A percentile compares a stretch with the other conserved stretches of the same genome.
Evolutionary conservation across 2,888 invertebrate genomes (phyloP).

Genomic region (Parnassius smintheus): DNA sequence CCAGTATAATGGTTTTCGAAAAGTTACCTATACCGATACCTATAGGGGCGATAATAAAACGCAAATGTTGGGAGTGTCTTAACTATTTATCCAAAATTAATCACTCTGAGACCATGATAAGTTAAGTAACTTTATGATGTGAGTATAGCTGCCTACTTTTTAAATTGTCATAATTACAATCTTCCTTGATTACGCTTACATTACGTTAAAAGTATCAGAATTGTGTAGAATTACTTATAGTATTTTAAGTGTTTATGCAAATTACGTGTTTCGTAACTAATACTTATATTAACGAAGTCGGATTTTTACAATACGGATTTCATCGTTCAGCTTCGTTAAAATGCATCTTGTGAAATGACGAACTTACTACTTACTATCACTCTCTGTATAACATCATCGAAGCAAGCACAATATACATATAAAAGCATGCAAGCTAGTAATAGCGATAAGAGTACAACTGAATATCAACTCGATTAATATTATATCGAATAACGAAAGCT

Average conservation of each 20-base stretch:
- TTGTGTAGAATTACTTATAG: slow-evolving; percentile 9
- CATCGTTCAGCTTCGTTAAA: slow-evolving; percentile 19
- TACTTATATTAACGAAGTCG: slow-evolving; percentile 14
- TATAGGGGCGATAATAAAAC: no score
- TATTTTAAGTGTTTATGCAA: slow-evolving; percentile 8
- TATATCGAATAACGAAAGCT: no score
- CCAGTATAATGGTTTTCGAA: no score
- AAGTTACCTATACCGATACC: no score
- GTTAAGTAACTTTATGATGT: no score
- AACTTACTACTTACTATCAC: neutral
- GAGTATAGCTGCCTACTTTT: neutral
- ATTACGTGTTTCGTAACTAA: slow-evolving; percentile 11
- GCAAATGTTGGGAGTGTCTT: no score
- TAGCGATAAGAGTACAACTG: neutral
- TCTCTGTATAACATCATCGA: neutral
- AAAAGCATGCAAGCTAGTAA: slow-evolving; percentile 9
- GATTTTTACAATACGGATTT: slow-evolving; percentile 16
- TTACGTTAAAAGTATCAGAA: slow-evolving; percentile 6
- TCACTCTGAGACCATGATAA: no score
- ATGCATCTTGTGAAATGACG: slow-evolving; percentile 18
- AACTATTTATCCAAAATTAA: no score
- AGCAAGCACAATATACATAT: slow-evolving; percentile 3
- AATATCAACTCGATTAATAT: no score
- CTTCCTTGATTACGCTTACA: neutral
- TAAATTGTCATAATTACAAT: slow-evolving; percentile 7